Evolutionary conservation across 2,113 vertebrate species (phyloP), one percentile per base, ranked within the genome.

Genomic region (Amblyopsis rosae): DNA sequence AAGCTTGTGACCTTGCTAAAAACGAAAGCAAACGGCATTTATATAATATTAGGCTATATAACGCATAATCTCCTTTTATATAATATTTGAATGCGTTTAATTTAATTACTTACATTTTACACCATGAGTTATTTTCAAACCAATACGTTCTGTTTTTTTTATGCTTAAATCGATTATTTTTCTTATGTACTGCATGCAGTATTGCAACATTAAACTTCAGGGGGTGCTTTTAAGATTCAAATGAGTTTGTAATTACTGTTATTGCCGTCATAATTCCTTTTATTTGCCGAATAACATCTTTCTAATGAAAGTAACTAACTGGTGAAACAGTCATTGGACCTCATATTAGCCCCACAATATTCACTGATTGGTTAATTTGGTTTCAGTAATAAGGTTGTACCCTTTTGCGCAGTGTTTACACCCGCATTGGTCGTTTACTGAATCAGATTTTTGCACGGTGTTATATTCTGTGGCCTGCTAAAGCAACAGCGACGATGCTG

Each of bases 261-360:
- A 95, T 95, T 95, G 88, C 93, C 93, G 95, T 96, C 93, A 96
- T 97, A 95, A 95, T 93, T 93, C 82, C 92, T 80, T 93, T 95
- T 95, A 95, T 94, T 91, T 90, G 93, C 89, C 93, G 92, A 90
- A 91, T 95, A 95, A 95, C 91, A 94, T 96, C 92, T 94, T 90
- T 90, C 77, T 95, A 95, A 97, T 97, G 94, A 95, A 93, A 95
- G 92, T 96, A 96, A 95, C 94, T 92, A 96, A 96, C 92, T 96
- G 90, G 90, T 88, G 86, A 90, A 93, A 92, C 89, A 94, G 93
- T 96, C 92, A 91, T 86, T 85, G 91, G 88, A 89, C 90, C 91
- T 90, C 91, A 94, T 91, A 26, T 26, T 26, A 93, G 90, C 89
- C 92, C 86, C 77, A 76, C 86, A 83, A 86, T 89, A 90, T 94